Evolutionary conservation across 2,888 invertebrate species (phyloP), one percentile per base, ranked within the genome.

Genomic region (Cerceris rybyensis): DNA sequence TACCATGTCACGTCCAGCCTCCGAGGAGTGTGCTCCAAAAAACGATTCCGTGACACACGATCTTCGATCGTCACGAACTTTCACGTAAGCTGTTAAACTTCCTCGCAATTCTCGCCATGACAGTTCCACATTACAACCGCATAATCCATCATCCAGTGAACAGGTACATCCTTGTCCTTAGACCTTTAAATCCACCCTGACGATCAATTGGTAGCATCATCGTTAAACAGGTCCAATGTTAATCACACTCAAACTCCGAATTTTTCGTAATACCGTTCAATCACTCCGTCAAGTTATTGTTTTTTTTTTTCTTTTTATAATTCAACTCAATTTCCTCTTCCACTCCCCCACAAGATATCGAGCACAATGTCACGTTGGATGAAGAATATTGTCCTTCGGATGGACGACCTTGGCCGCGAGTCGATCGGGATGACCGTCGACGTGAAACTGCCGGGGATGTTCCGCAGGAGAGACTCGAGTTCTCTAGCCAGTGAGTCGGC

Each of bases 401-500:
- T 8, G 72, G 61, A 64, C 86, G 85, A 86, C 84, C 84, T 86
- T 86, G 85, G 80, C 74, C 82, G 72, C 86, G 85, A 86, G 82
- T 86, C 86, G 85, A 84, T 84, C 79, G 81, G 85, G 81, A 86
- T 86, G 86, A 75, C 86, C 86, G 85, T 86, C 85, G 86, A 81
- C 85, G 86, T 78, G 85, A 86, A 86, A 86, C 85, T 86, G 86
- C 81, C 86, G 80, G 83, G 82, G 86, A 84, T 84, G 82, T 86
- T 86, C 79, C 78, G 76, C 85, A 72, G 81, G 80, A 82, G 82
- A 84, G 75, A 81, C 81, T 75, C 82, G 82, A 70, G 75, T 85
- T 86, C 86, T 86, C 82, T 82, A 79, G 78, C 67, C 81, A 73
- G 84, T 78, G 83, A 85, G 86, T 85, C 86, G 86, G 79, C 82